Conservation (phyloP, 2,888 invertebrate species). For the Lithophane semibrunnea region DNA sequence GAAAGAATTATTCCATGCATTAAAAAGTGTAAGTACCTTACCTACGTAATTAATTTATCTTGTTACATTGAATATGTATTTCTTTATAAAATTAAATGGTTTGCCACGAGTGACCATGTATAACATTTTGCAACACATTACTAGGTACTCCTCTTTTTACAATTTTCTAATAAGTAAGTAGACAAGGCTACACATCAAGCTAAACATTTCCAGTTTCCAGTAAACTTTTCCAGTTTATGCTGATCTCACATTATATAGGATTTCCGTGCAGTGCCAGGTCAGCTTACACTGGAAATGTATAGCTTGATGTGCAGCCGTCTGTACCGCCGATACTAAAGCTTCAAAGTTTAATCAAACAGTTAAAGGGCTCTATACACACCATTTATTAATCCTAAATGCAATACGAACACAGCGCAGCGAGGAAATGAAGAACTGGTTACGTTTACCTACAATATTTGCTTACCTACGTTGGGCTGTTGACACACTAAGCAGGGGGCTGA, state of each 20-base stretch:
- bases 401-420: constrained; percentile 63
- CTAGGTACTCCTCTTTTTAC: no score
- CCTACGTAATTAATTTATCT: background rate
- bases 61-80: background rate
- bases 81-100: background rate
- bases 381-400: constrained; percentile 51
- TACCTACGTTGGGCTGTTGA: constrained; percentile 23
- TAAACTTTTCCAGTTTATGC: no score
- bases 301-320: no score
- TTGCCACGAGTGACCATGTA: background rate
- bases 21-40: background rate
- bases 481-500: constrained; percentile 24
- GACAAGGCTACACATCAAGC: no score
- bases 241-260: no score
- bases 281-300: no score
- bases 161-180: no score
- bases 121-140: background rate
- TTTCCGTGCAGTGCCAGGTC: no score
- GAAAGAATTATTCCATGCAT: background rate
- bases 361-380: constrained; percentile 26
- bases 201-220: no score
- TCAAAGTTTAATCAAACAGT: constrained; percentile 37
- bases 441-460: constrained; percentile 65
- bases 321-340: constrained; percentile 19
- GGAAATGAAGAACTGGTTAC: constrained; percentile 73